Percentiles rank a stretch among this genome's conserved stretches.
Conservation (phyloP, 1,140 invertebrate species). For the Tetraneura akinire region DNA sequence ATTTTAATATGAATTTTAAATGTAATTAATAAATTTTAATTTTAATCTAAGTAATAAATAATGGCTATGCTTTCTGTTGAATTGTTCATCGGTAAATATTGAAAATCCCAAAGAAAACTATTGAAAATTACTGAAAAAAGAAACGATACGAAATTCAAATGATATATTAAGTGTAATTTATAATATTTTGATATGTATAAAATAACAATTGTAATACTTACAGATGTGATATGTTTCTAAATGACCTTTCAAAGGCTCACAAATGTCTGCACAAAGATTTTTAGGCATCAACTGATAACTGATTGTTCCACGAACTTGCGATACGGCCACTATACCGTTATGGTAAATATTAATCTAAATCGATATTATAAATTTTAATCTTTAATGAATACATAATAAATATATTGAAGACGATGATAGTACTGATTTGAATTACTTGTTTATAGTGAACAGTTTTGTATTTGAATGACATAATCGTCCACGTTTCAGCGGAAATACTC, state of each 20-base stretch:
- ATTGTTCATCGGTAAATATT: slow-evolving; percentile 1
- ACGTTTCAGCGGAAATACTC: slow-evolving; percentile 4
- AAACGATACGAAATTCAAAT: background rate
- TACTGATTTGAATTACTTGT: slow-evolving; percentile 7
- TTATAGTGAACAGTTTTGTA: slow-evolving; percentile 32
- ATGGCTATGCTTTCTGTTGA: slow-evolving; percentile 4
- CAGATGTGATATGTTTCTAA: background rate
- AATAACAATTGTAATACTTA: background rate
- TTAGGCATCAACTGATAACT: slow-evolving; percentile 5
- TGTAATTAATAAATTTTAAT: too few relatives aligned
- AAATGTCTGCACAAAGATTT: slow-evolving; percentile 3
- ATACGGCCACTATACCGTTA: background rate
- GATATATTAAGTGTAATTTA: too few relatives aligned
- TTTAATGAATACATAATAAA: background rate
- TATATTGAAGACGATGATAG: background rate
- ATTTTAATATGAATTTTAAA: too few relatives aligned
- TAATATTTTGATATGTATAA: background rate
- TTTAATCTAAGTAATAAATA: slow-evolving; percentile 26
- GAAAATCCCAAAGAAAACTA: slow-evolving; percentile 37
- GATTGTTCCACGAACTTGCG: slow-evolving; percentile 1
- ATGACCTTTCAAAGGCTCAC: background rate
- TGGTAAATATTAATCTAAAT: slow-evolving; percentile 24
- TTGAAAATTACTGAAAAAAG: slow-evolving; percentile 25
- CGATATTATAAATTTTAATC: background rate
- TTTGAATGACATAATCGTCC: slow-evolving; percentile 25